Evolutionary conservation across 2,888 invertebrate species (phyloP).

Genomic region (Notodonta dromedarius): DNA sequence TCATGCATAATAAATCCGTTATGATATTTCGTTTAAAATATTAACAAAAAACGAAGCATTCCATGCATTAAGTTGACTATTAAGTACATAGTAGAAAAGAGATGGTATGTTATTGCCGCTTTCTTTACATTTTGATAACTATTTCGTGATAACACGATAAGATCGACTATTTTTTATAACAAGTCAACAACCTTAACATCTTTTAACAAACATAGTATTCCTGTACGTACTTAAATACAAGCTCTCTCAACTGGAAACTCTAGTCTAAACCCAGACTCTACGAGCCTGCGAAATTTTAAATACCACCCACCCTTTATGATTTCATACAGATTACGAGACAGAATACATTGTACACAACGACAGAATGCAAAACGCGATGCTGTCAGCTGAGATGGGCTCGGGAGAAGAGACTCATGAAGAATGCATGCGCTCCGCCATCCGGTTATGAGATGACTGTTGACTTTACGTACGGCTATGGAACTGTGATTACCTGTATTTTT

Average conservation of each 20-base stretch:
- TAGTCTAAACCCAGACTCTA: too few species aligned
- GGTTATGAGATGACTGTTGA: constrained; percentile 75
- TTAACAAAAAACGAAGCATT: too few species aligned
- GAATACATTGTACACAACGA: not conserved
- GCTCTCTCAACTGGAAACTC: too few species aligned
- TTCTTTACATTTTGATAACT: too few species aligned
- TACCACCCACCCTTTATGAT: constrained; percentile 5
- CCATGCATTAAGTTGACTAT: too few species aligned
- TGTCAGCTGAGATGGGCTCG: constrained; percentile 33
- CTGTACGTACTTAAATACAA: too few species aligned
- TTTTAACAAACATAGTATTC: too few species aligned
- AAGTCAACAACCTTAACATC: too few species aligned
- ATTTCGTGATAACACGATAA: too few species aligned
- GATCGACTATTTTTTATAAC: too few species aligned
- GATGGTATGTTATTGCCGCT: too few species aligned
- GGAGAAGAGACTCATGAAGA: constrained; percentile 66
- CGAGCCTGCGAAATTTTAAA: not conserved
- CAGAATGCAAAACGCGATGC: constrained; percentile 37
- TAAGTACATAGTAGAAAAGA: too few species aligned
- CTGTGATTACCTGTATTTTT: constrained; percentile 33
- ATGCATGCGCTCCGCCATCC: constrained; percentile 69
- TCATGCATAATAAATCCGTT: constrained; percentile 22
- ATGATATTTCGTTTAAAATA: not conserved
- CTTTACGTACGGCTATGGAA: constrained; percentile 49
- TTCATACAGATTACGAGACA: constrained; percentile 6